These are phyloP conservation scores for Diceros bicornis DNA, from an alignment of 2,797 vertebrate genomes.

Conservation along the genomic window DNA sequence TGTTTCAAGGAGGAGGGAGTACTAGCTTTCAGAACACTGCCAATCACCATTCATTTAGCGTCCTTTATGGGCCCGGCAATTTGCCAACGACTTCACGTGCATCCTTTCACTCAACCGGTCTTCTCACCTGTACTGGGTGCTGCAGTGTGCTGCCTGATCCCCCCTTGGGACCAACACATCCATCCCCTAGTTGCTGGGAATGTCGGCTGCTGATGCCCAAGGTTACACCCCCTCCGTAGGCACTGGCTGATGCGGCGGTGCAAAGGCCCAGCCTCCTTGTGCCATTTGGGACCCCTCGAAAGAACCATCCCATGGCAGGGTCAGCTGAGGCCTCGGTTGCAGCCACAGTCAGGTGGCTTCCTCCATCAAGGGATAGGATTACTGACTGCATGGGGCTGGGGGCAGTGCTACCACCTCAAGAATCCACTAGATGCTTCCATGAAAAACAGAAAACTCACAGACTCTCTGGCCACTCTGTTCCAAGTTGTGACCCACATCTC, in stretches of 20 bases:
- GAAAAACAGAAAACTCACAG: background rate
- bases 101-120: accelerated
- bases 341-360: background rate
- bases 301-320: background rate
- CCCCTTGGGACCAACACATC: background rate
- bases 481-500: background rate
- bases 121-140: accelerated
- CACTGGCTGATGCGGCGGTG: background rate
- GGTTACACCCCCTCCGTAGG: background rate
- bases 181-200: background rate
- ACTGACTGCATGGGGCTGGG: accelerated
- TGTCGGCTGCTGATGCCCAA: background rate
- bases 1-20: background rate
- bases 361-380: background rate
- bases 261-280: background rate
- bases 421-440: background rate
- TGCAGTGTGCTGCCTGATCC: accelerated
- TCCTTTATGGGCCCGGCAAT: background rate
- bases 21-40: background rate
- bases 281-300: background rate
- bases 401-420: accelerated
- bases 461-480: background rate
- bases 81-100: accelerated
- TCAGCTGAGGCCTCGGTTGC: background rate
- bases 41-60: accelerated